Base-by-base conservation (phyloP, 2,113 vertebrate genomes). In the Larimichthys polyactis region DNA sequence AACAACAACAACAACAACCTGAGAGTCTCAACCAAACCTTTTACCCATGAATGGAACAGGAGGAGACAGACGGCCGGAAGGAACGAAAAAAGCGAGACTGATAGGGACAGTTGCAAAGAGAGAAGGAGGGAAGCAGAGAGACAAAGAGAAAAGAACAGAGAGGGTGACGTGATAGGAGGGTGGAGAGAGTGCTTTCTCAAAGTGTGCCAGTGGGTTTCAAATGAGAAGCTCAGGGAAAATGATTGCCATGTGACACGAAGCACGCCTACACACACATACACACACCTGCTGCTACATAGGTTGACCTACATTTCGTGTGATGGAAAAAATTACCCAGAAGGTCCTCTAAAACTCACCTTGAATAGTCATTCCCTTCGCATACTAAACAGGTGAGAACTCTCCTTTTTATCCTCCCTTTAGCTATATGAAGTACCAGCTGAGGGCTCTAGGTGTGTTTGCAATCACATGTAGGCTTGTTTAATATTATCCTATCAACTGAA, bases 241-340 rank as follows among this genome's bases (percentile, higher is more conserved):
- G 65, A 90, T 84, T 66, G 49, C 72, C 57, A 71, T 60, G 62
- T 86, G 82, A 85, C 63, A 73, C 11, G 24, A 73, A 49, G 52
- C 24, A 19, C 46, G 20, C 63, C 14, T 46, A 48, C 19, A 27
- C 46, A 46, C 62, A 75, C 74, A 52, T 64, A 69, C 46, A 77
- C 70, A 71, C 63, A 73, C 69, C 81, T 84, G 48, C 81, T 51
- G 68, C 78, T 67, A 22, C 51, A 67, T 75, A 49, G 66, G n/a
- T 49, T 90, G 90, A 90, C 91, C 90, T 88, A 90, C 81, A 92
- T 93, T 83, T 73, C 3, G 75, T 22, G 22, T 60, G 78, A 78
- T 55, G 67, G 58, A 78, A 85, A 76, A 62, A 68, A 77, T 87
- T 89, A 83, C 82, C 78, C 78, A 90, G 83, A 81, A 87, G 83